A percentile compares a stretch with the other conserved stretches of the same genome.
Conservation (phyloP, 1,140 invertebrate genomes). For the Drosophila saltans region DNA sequence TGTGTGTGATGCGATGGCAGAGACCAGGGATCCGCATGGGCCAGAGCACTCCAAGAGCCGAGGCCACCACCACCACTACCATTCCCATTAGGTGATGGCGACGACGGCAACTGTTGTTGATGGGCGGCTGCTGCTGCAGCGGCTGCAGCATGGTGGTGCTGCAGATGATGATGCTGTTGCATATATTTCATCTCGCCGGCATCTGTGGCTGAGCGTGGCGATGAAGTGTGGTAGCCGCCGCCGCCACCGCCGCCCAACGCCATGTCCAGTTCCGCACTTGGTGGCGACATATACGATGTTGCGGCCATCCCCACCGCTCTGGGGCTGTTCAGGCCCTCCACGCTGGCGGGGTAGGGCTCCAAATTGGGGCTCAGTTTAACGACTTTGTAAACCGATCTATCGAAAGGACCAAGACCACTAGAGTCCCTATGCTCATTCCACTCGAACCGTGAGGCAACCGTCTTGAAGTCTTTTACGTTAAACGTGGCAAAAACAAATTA, state of each 20-base stretch:
- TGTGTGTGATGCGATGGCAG: constrained; percentile 89
- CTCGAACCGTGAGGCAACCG: constrained; percentile 83
- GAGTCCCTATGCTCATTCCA: constrained; percentile 83
- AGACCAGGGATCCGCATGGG: constrained; percentile 92
- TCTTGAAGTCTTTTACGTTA: constrained; percentile 82
- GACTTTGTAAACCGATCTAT: constrained; percentile 83
- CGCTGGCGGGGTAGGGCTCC: constrained; percentile 84
- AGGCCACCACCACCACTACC: constrained; percentile 61
- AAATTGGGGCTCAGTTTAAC: constrained; percentile 84
- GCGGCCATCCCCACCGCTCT: constrained; percentile 89
- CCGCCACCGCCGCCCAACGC: constrained; percentile 86
- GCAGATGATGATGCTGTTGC: constrained; percentile 88
- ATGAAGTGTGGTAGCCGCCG: constrained; percentile 89
- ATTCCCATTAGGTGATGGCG: constrained; percentile 85
- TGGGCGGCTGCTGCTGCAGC: constrained; percentile 86
- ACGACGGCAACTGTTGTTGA: constrained; percentile 89
- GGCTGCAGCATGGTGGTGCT: constrained; percentile 85
- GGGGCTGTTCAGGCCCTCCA: constrained; percentile 83
- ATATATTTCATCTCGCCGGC: constrained; percentile 97
- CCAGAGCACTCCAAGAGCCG: constrained; percentile 90
- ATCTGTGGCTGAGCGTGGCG: constrained; percentile 90
- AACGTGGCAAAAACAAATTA: constrained; percentile 72
- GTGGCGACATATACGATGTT: constrained; percentile 93
- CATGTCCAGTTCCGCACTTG: constrained; percentile 90
- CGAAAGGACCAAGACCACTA: constrained; percentile 82